These are phyloP conservation scores for Thymelicus sylvestris DNA, from an alignment of 2,888 invertebrate genomes.

Conservation along the genomic window DNA sequence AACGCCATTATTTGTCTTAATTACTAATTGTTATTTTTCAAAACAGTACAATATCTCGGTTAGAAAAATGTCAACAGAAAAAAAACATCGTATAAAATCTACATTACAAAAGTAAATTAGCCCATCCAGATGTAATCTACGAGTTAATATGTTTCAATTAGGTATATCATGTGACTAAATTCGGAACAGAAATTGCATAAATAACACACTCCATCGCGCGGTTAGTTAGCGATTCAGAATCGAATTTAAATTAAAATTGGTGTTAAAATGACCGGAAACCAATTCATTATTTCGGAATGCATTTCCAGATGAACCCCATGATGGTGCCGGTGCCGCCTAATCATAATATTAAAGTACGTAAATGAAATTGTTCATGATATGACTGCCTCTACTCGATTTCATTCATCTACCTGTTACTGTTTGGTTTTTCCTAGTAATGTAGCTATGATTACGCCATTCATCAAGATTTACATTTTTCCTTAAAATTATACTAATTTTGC, in stretches of 20 bases:
- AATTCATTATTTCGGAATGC: constrained; percentile 56
- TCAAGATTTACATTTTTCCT: too few species aligned
- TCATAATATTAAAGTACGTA: constrained; percentile 38
- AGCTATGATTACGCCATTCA: too few species aligned
- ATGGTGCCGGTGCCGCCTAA: constrained; percentile 31
- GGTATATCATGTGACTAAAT: constrained; percentile 58
- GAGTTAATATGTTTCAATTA: constrained; percentile 53
- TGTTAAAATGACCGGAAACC: constrained; percentile 55
- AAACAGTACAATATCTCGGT: too few species aligned
- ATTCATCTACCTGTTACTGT: not conserved
- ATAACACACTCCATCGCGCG: constrained; percentile 62
- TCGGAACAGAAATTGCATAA: constrained; percentile 70
- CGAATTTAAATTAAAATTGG: constrained; percentile 71
- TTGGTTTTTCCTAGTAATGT: too few species aligned
- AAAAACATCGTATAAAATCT: not conserved
- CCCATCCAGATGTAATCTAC: constrained; percentile 24
- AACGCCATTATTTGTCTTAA: too few species aligned
- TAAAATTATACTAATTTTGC: too few species aligned
- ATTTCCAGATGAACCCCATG: constrained; percentile 28
- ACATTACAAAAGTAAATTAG: not conserved
- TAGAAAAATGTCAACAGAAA: not conserved
- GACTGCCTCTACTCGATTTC: not conserved
- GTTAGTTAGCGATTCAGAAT: constrained; percentile 68
- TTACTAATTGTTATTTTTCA: too few species aligned
- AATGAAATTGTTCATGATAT: constrained; percentile 30